Percentiles rank a stretch among this genome's conserved stretches.
phyloP scores from a whole-genome alignment of 2,797 vertebrate genomes.

The Rhincodon typus region DNA sequence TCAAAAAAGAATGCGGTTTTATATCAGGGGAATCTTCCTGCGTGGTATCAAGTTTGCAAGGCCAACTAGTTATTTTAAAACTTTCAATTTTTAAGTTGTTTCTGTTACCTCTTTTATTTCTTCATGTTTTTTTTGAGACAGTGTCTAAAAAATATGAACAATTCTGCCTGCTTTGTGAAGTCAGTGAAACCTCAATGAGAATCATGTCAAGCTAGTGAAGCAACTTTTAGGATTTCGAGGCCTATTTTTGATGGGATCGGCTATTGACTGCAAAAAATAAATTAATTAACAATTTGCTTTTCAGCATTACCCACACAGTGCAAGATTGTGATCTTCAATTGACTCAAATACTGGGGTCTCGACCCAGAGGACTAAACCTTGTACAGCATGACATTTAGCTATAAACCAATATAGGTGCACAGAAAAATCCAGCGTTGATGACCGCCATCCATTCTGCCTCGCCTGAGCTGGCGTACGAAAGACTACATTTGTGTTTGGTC shows the following conservation, averaged over 20 bases:
- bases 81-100: neutral
- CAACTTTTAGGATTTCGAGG: neutral
- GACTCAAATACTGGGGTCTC: too few relatives aligned
- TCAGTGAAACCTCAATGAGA: neutral
- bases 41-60: neutral
- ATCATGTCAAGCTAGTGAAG: neutral
- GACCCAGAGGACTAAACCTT: too few relatives aligned
- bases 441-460: too few relatives aligned
- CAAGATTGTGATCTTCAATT: too few relatives aligned
- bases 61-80: neutral
- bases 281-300: neutral
- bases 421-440: too few relatives aligned
- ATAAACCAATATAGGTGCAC: too few relatives aligned
- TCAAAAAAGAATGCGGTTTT: neutral
- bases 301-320: neutral
- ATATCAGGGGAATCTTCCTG: neutral
- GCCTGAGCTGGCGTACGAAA: too few relatives aligned
- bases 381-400: neutral
- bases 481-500: too few relatives aligned
- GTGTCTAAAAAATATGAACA: neutral
- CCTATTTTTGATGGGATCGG: neutral
- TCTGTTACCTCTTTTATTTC: neutral
- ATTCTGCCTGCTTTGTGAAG: neutral
- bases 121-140: neutral
- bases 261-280: neutral